Conservation (phyloP, 2,113 vertebrate species). For the Salvator merianae region DNA sequence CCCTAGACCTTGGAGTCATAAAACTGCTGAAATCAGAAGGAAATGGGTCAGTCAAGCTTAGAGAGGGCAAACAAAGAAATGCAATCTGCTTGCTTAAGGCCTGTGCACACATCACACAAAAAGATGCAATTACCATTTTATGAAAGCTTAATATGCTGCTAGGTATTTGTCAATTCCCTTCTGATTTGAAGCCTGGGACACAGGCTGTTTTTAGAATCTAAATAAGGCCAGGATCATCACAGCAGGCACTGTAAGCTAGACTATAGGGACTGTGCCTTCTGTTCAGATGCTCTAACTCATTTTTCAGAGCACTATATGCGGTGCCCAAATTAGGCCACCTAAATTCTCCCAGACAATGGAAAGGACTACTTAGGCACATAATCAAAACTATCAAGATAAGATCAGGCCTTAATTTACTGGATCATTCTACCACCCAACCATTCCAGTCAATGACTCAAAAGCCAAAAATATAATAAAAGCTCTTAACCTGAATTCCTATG, state of each 20-base stretch:
- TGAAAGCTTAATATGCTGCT: not conserved
- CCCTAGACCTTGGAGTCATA: not conserved
- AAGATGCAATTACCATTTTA: not conserved
- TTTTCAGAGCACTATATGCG: not conserved
- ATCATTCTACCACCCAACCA: too few relatives aligned
- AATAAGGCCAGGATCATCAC: not conserved
- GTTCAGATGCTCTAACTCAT: not conserved
- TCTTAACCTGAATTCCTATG: not conserved
- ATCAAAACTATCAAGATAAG: not conserved
- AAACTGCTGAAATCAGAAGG: conserved; percentile 18
- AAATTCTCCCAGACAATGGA: not conserved
- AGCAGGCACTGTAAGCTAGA: not conserved
- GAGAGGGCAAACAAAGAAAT: not conserved
- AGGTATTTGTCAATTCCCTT: not conserved
- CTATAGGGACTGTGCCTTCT: not conserved
- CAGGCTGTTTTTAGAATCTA: not conserved
- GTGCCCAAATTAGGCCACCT: not conserved
- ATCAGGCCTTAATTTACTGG: not conserved
- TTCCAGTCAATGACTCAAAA: not conserved
- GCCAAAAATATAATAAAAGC: not conserved
- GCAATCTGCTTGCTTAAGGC: not conserved
- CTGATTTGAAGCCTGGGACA: not conserved
- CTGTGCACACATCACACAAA: not conserved
- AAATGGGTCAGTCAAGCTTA: not conserved
- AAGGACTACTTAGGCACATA: not conserved